Conservation (phyloP, 2,888 invertebrate genomes). For the Phorcus lineatus region DNA sequence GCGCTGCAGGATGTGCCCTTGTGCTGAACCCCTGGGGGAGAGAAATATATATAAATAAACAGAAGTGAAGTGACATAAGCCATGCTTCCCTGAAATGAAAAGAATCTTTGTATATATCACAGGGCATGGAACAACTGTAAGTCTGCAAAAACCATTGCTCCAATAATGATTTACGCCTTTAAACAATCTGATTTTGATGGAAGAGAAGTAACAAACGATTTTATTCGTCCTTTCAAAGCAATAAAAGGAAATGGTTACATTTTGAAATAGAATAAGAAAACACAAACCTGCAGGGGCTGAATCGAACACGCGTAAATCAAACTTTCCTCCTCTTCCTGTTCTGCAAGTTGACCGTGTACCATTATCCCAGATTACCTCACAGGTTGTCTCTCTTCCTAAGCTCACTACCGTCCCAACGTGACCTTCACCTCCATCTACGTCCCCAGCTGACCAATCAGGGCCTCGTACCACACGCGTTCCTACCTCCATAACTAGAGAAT, state of each 20-base stretch:
- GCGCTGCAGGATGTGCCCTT: not conserved
- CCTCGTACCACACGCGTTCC: not conserved
- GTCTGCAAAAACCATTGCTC: too few relatives aligned
- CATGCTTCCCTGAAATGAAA: too few relatives aligned
- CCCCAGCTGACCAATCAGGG: not conserved
- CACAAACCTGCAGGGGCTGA: not conserved
- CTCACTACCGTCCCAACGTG: not conserved
- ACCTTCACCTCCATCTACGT: not conserved
- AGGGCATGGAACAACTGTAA: too few relatives aligned
- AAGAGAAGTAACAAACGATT: too few relatives aligned
- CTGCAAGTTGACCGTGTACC: not conserved
- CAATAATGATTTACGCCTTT: too few relatives aligned
- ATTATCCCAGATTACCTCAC: not conserved
- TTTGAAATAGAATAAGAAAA: too few relatives aligned
- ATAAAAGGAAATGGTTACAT: too few relatives aligned
- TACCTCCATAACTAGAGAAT: not conserved
- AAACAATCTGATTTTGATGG: too few relatives aligned
- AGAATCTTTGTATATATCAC: too few relatives aligned
- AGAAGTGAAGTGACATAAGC: too few relatives aligned
- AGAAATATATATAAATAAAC: too few relatives aligned
- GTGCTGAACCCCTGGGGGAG: not conserved
- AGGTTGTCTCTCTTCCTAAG: not conserved
- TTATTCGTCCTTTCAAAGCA: too few relatives aligned
- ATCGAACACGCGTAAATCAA: not conserved
- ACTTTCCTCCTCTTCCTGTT: not conserved